These are phyloP conservation scores for Alviniconcha marisindica DNA, from an alignment of 1,140 invertebrate species.

Conservation along the genomic window DNA sequence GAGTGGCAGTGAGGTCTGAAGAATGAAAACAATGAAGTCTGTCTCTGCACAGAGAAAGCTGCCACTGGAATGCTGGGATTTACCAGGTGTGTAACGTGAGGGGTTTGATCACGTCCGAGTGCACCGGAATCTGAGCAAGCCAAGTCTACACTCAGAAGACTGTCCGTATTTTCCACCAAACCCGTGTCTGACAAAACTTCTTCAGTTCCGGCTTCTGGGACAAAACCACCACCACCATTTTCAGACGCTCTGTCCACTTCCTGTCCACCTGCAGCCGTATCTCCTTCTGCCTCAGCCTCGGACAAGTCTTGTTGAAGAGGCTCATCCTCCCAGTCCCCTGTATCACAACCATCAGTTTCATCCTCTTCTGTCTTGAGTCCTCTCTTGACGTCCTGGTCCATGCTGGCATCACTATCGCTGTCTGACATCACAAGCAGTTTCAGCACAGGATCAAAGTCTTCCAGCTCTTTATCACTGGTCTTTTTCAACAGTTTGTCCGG, in stretches of 20 bases:
- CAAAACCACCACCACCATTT: no score
- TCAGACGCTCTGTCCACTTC: no score
- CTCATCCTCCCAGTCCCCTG: not conserved
- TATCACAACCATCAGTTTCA: no score
- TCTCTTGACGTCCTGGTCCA: not conserved
- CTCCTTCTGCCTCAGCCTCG: not conserved
- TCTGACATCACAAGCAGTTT: conserved; percentile 4
- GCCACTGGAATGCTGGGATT: not conserved
- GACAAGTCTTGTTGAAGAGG: not conserved
- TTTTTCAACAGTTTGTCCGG: not conserved
- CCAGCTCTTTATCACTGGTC: no score
- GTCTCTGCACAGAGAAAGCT: not conserved
- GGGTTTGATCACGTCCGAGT: no score
- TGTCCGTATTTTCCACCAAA: no score
- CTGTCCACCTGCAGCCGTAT: no score
- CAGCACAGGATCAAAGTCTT: not conserved
- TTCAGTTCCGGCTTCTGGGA: no score
- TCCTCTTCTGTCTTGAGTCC: no score
- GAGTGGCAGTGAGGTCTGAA: conserved; percentile 27
- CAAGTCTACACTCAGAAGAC: no score
- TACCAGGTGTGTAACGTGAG: not conserved
- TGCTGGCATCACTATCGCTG: not conserved
- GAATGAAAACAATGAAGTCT: conserved; percentile 35
- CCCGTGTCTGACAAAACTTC: no score
- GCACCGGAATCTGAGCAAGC: no score